Conservation (phyloP, 2,888 invertebrate genomes). For the Scaptodrosophila latifasciaeformis region DNA sequence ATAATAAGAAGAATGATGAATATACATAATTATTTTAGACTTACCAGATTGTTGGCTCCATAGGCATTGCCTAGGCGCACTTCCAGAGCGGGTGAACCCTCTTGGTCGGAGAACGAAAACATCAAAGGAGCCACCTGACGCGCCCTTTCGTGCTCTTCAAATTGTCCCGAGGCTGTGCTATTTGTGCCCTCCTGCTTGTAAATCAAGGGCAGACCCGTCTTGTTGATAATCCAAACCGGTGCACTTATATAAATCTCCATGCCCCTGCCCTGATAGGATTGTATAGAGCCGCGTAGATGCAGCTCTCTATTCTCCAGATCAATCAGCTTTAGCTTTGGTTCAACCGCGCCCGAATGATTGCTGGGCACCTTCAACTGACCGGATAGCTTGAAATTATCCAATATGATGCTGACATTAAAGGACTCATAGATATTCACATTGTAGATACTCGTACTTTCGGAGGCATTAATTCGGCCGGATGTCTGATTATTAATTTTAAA, state of each 20-base stretch:
- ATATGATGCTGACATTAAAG: constrained; percentile 83
- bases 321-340: constrained; percentile 82
- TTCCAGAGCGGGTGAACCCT: constrained; percentile 85
- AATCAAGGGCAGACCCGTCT: constrained; percentile 95
- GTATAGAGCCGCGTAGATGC: constrained; percentile 83
- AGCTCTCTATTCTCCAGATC: constrained; percentile 85
- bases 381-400: constrained; percentile 89
- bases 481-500: constrained; percentile 77
- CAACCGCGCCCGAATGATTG: constrained; percentile 77
- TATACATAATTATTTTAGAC: constrained; percentile 4
- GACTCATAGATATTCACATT: constrained; percentile 77
- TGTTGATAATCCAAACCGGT: constrained; percentile 97
- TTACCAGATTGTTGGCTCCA: constrained; percentile 78
- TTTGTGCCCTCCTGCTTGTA: constrained; percentile 92
- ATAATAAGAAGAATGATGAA: neutral
- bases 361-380: constrained; percentile 79
- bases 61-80: constrained; percentile 84
- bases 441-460: constrained; percentile 77
- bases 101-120: constrained; percentile 94
- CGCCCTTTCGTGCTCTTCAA: constrained; percentile 95
- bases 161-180: constrained; percentile 89
- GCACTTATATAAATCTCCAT: constrained; percentile 84
- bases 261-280: constrained; percentile 78
- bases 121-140: constrained; percentile 93
- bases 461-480: constrained; percentile 76